Percentiles rank a stretch among this genome's conserved stretches.
These are phyloP conservation scores for Drosophila kurseongensis DNA, from an alignment of 1,140 invertebrate species.

Conservation along the genomic window DNA sequence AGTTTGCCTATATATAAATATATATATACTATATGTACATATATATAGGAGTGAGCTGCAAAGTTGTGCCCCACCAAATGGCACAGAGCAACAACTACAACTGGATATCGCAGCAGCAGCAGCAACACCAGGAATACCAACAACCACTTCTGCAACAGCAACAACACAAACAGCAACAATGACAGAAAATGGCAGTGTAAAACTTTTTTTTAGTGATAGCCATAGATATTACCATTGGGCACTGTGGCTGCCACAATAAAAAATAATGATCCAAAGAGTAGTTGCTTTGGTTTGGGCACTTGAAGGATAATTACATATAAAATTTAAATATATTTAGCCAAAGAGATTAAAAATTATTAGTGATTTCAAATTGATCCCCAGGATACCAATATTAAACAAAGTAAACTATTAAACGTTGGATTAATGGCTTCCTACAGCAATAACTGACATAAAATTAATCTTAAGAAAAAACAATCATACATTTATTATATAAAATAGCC, in stretches of 20 bases:
- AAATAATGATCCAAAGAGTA: not conserved
- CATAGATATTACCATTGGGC: constrained; percentile 47
- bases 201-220: constrained; percentile 71
- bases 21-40: not conserved
- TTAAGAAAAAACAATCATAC: not conserved
- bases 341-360: no score
- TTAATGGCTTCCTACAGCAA: no score
- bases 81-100: constrained; percentile 21
- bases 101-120: constrained; percentile 5
- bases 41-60: constrained; percentile 1
- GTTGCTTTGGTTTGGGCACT: not conserved
- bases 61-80: constrained; percentile 38
- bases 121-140: constrained; percentile 15
- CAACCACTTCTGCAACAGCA: constrained; percentile 20
- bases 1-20: constrained; percentile 19
- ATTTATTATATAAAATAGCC: not conserved
- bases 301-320: not conserved
- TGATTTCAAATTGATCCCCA: no score
- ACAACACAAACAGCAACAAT: constrained; percentile 54
- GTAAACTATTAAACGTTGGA: no score
- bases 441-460: not conserved
- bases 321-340: not conserved
- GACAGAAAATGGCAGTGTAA: constrained; percentile 75
- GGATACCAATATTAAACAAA: no score
- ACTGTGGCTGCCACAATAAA: constrained; percentile 18